A percentile compares a stretch with the other conserved stretches of the same genome.
phyloP scores from a whole-genome alignment of 2,888 invertebrate genomes.

The Cryptus viduatorius region DNA sequence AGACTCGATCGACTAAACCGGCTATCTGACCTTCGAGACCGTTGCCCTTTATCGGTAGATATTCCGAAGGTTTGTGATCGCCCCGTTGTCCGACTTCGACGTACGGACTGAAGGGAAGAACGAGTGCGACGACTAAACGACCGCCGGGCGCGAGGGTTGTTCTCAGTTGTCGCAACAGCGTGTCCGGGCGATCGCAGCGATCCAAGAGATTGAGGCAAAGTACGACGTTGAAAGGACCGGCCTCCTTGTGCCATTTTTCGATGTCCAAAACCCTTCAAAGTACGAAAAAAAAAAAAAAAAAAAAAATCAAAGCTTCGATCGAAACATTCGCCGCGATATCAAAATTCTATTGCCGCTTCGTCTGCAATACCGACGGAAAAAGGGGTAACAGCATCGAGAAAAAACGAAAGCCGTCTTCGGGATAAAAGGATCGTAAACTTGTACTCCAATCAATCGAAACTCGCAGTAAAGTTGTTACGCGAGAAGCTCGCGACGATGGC shows the following conservation, averaged over 20 bases:
- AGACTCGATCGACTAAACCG: slow-evolving; percentile 89
- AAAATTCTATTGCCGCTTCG: neutral
- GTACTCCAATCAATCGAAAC: slow-evolving; percentile 77
- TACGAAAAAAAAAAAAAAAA: slow-evolving; percentile 36
- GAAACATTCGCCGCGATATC: no score
- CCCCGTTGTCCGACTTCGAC: slow-evolving; percentile 93
- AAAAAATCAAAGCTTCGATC: neutral
- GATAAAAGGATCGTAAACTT: slow-evolving; percentile 78
- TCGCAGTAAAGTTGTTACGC: slow-evolving; percentile 72
- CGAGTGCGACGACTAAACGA: slow-evolving; percentile 93
- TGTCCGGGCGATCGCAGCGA: slow-evolving; percentile 94
- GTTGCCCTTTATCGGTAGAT: slow-evolving; percentile 88
- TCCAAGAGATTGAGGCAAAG: slow-evolving; percentile 97
- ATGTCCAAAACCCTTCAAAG: slow-evolving; percentile 89
- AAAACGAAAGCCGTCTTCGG: slow-evolving; percentile 42
- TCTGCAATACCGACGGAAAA: neutral
- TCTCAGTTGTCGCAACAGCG: slow-evolving; percentile 91
- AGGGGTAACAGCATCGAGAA: slow-evolving; percentile 34
- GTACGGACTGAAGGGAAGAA: slow-evolving; percentile 97
- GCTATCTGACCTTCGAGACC: slow-evolving; percentile 93
- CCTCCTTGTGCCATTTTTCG: slow-evolving; percentile 88
- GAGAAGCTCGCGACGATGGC: slow-evolving; percentile 8
- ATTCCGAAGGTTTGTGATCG: slow-evolving; percentile 90
- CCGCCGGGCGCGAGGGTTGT: slow-evolving; percentile 91
- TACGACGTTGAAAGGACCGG: slow-evolving; percentile 90